These are phyloP conservation scores for Glaucopsyche alexis DNA, from an alignment of 2,888 invertebrate genomes.

Conservation along the genomic window DNA sequence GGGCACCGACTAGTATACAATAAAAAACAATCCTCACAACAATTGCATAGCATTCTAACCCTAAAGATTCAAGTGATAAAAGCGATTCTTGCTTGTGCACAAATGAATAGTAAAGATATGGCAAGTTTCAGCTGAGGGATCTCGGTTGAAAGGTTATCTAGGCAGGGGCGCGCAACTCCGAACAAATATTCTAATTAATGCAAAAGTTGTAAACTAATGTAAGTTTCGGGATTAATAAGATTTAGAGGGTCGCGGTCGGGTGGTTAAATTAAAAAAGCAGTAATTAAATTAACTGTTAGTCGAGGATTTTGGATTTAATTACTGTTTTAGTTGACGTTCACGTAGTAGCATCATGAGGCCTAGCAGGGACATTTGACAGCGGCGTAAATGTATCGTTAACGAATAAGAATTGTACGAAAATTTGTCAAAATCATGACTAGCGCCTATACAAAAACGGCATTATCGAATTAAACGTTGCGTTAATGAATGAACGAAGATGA, in stretches of 20 bases:
- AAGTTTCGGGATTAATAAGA: conserved; percentile 15
- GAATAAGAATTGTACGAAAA: too few relatives aligned
- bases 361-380: too few relatives aligned
- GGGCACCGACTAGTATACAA: not conserved
- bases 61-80: not conserved
- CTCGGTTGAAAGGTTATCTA: conserved; percentile 16
- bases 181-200: conserved; percentile 16
- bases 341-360: not conserved
- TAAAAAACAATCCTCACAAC: not conserved
- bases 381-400: too few relatives aligned
- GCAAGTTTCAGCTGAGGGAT: not conserved
- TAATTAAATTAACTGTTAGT: conserved; percentile 1
- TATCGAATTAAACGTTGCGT: too few relatives aligned
- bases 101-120: not conserved
- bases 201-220: conserved; percentile 19
- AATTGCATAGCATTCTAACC: not conserved
- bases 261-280: conserved; percentile 1
- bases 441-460: too few relatives aligned
- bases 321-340: not conserved
- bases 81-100: not conserved
- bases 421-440: too few relatives aligned
- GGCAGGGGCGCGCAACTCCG: conserved; percentile 18
- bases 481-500: too few relatives aligned
- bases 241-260: not conserved
- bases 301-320: not conserved